Evolutionary conservation across 1,140 invertebrate species (phyloP), one percentile per base, ranked within the genome.

Genomic region (Anoplolepis gracilipes): DNA sequence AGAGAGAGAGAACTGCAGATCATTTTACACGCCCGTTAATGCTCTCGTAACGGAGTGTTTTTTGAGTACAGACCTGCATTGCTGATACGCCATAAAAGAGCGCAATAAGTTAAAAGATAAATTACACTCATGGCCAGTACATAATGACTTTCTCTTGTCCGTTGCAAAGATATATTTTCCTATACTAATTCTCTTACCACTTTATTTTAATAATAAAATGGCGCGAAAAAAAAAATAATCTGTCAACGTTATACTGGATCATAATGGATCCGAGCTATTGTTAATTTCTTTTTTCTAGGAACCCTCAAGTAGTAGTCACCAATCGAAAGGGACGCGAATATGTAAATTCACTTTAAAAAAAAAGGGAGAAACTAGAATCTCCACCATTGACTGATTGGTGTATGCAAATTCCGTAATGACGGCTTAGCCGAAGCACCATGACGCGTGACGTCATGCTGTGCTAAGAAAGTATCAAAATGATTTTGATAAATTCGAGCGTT

Each of bases 381-480:
- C 39, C 64, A 67, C 61, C 88, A 69, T 82, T 93, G 92, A 93
- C 89, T 91, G 92, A 93, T 93, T 87, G 92, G 85, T 86, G 79
- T 93, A 93, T 93, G 92, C 88, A 92, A 93, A 93, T 93, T 84
- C 75, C 86, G 88, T 93, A 93, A 93, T 93, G 92, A 93, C 90
- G 92, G 90, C 92, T 92, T 91, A 91, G 87, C 72, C 79, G 65
- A 84, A 82, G 79, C 87, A 79, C 75, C 85, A 84, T 84, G 69
- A 90, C 89, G 81, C 77, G 85, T 91, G 89, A 91, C 91, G 92
- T 92, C 93, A 93, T 90, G 93, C 92, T 92, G 93, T n/a, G 92
- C 75, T 77, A 72, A 85, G 85, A 69, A 76, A 88, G 85, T 90
- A 92, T 91, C 90, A 90, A 93, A 91, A 90, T 92, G 89, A 91